Evolutionary conservation across 2,797 vertebrate species (phyloP).

Genomic region (Aldrovandia affinis): DNA sequence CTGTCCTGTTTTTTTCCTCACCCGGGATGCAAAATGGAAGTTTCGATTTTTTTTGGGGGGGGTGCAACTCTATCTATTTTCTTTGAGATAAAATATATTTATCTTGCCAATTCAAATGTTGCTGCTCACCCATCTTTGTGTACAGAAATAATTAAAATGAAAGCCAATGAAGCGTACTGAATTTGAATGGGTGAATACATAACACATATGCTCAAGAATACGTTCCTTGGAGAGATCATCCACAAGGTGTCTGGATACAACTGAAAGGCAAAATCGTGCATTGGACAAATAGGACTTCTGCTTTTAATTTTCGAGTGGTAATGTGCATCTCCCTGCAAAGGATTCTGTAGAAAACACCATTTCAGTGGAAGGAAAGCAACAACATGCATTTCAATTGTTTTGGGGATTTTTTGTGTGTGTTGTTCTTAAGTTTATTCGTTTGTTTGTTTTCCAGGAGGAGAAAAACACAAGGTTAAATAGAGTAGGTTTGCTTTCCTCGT

Average conservation of each 20-base stretch:
- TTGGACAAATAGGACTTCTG: background rate
- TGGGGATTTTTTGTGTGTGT: background rate
- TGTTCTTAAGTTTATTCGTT: background rate
- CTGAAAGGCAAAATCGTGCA: background rate
- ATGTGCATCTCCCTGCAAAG: background rate
- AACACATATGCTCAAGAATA: background rate
- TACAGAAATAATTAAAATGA: no score
- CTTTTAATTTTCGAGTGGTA: background rate
- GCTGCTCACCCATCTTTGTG: no score
- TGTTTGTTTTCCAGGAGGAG: background rate
- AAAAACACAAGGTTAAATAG: background rate
- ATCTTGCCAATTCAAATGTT: background rate
- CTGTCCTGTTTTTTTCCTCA: background rate
- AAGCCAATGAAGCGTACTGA: background rate
- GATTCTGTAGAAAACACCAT: background rate
- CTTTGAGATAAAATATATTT: background rate
- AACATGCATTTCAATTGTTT: slow-evolving; percentile 1
- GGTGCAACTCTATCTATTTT: no score
- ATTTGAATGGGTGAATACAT: background rate
- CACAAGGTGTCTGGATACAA: background rate
- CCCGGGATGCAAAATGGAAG: background rate
- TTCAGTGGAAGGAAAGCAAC: background rate
- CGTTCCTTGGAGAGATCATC: background rate
- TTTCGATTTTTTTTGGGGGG: background rate
- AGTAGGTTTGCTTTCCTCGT: background rate